These are phyloP conservation scores for Tragelaphus imberbis DNA, from an alignment of 2,113 vertebrate species.

Conservation along the genomic window DNA sequence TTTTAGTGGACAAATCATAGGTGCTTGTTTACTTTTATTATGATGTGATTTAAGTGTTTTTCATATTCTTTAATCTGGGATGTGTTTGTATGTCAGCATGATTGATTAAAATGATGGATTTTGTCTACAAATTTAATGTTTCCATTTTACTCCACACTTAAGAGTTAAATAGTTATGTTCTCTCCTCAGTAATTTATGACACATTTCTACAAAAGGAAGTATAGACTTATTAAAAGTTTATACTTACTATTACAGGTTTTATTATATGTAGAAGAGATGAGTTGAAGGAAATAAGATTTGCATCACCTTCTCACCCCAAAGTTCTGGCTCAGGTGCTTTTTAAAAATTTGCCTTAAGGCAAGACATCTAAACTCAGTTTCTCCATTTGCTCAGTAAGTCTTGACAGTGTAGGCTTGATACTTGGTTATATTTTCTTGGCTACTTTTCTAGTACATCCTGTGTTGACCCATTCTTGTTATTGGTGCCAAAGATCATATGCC, in stretches of 20 bases:
- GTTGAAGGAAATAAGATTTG: not conserved
- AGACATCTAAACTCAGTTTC: not conserved
- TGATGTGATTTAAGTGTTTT: not conserved
- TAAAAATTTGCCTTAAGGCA: not conserved
- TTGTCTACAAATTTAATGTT: not conserved
- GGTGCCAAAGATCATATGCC: not conserved
- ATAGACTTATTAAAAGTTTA: not conserved
- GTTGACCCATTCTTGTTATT: not conserved
- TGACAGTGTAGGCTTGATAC: not conserved
- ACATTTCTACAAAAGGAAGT: not conserved
- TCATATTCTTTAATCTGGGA: not conserved
- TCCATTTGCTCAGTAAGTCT: not conserved
- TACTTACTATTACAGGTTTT: not conserved
- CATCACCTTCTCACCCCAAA: not conserved
- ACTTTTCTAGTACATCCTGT: not conserved
- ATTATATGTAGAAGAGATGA: not conserved
- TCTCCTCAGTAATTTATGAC: not conserved
- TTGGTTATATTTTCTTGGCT: not conserved
- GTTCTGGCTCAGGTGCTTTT: not conserved
- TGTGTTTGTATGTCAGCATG: not conserved
- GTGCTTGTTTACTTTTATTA: not conserved
- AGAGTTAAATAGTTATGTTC: not conserved
- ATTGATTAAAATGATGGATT: not conserved
- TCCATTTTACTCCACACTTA: not conserved
- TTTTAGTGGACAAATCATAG: not conserved